Conservation (phyloP, 2,797 vertebrate species). For the Anas acuta region DNA sequence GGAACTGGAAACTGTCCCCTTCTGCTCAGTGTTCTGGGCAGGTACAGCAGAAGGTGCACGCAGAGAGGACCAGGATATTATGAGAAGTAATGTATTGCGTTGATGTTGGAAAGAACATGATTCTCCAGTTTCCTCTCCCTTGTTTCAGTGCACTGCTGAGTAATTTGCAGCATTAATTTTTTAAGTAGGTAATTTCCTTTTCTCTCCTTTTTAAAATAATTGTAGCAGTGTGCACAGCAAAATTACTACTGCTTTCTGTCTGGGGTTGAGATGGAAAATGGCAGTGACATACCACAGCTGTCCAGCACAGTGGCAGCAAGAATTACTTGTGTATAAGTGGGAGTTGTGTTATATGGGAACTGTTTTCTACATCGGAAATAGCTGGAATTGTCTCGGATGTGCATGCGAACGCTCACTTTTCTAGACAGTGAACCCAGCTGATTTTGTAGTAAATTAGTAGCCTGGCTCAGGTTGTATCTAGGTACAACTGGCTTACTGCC, state of each 20-base stretch:
- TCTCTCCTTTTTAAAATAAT: constrained; percentile 56
- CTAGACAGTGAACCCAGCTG: background rate
- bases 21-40: background rate
- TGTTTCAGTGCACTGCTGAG: constrained; percentile 23
- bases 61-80: background rate
- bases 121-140: constrained; percentile 64
- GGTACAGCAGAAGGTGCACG: background rate
- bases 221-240: background rate
- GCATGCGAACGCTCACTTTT: background rate
- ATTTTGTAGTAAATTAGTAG: constrained; percentile 11
- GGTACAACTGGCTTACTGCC: background rate
- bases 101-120: constrained; percentile 11
- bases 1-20: background rate
- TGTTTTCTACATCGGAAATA: background rate
- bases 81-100: background rate
- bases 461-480: background rate
- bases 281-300: background rate
- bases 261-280: constrained; percentile 12
- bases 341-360: background rate
- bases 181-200: constrained; percentile 68
- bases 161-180: constrained; percentile 58
- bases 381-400: background rate
- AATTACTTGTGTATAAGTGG: background rate
- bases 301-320: background rate
- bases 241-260: constrained; percentile 48